These are phyloP conservation scores for Heliconius erato DNA, from an alignment of 2,888 invertebrate genomes.

Conservation along the genomic window DNA sequence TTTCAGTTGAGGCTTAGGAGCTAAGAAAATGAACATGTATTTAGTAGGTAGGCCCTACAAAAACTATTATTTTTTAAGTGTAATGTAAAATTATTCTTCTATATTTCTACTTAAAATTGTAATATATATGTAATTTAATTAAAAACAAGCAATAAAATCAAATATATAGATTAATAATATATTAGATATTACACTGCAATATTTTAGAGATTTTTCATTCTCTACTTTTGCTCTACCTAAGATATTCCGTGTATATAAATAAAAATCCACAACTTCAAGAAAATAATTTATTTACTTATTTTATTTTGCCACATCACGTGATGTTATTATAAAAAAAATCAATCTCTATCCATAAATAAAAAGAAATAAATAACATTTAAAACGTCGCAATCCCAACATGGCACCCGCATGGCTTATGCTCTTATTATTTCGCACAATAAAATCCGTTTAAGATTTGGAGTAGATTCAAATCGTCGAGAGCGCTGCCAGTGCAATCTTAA, in stretches of 20 bases:
- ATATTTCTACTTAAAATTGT: no score
- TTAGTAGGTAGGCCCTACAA: background rate
- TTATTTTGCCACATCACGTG: background rate
- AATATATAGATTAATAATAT: no score
- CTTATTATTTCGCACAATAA: conserved; percentile 72
- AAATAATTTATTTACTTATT: background rate
- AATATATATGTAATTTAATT: no score
- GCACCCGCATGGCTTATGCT: conserved; percentile 48
- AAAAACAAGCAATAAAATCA: no score
- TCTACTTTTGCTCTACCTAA: background rate
- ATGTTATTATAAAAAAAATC: background rate
- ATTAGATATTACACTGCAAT: no score
- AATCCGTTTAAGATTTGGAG: conserved; percentile 80
- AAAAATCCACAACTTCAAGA: background rate
- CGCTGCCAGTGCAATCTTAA: conserved; percentile 66
- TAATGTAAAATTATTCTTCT: background rate
- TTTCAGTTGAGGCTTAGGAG: conserved; percentile 16
- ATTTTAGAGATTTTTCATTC: no score
- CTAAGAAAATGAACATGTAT: background rate
- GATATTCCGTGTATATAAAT: background rate
- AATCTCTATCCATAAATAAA: background rate
- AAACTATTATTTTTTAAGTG: background rate
- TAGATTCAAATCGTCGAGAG: conserved; percentile 69
- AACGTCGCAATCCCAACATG: conserved; percentile 20
- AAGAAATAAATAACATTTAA: background rate